Percentiles rank a stretch among this genome's conserved stretches.
These are phyloP conservation scores for Rhadina sibilatrix DNA, from an alignment of 2,113 vertebrate species.

Conservation along the genomic window DNA sequence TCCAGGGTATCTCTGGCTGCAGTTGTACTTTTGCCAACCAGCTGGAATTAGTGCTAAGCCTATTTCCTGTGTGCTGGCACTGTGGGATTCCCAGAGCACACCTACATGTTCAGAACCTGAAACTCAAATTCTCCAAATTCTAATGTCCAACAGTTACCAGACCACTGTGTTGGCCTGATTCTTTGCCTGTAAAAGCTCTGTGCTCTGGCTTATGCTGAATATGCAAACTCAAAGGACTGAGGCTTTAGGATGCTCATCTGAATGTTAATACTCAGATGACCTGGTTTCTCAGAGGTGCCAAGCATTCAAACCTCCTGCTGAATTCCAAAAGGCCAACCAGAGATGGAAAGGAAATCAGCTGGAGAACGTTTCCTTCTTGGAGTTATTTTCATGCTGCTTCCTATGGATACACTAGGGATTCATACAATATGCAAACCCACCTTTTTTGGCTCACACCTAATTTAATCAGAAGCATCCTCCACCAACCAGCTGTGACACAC, in stretches of 20 bases:
- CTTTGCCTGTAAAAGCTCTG: not conserved
- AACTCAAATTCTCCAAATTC: not conserved
- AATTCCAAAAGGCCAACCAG: constrained; percentile 3
- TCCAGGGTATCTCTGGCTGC: not conserved
- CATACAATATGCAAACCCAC: not conserved
- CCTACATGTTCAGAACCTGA: not conserved
- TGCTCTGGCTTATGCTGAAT: not conserved
- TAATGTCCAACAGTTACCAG: not conserved
- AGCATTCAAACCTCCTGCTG: not conserved
- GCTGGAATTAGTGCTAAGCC: not conserved
- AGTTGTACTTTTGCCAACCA: not conserved
- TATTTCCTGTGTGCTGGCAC: not conserved
- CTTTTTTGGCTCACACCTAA: not conserved
- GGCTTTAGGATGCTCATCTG: not conserved
- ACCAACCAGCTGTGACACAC: not conserved
- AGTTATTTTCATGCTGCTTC: not conserved
- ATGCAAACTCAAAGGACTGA: not conserved
- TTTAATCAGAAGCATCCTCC: not conserved
- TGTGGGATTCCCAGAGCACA: not conserved
- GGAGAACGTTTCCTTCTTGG: not conserved
- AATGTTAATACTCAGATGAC: constrained; percentile 21
- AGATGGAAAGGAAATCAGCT: not conserved
- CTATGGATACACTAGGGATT: not conserved
- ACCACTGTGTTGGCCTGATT: not conserved
- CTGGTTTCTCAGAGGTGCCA: constrained; percentile 4